Percentiles rank a stretch among this genome's conserved stretches.
phyloP scores from a whole-genome alignment of 2,797 vertebrate species.

The Benthosema pterotum region DNA sequence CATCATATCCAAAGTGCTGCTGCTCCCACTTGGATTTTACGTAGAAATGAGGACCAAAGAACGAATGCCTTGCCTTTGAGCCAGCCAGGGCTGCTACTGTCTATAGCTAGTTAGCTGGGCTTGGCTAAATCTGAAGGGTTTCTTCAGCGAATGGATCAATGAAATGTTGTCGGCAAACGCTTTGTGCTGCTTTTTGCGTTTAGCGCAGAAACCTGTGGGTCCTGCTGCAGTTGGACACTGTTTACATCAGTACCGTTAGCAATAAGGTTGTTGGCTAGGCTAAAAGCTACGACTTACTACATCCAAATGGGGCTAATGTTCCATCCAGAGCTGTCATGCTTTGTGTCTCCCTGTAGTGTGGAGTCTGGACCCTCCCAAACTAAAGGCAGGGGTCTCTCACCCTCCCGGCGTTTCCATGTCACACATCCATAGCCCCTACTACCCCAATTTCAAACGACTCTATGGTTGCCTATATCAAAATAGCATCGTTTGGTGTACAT shows the following conservation, averaged over 20 bases:
- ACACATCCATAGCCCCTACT: no score
- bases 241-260: background rate
- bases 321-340: conserved; percentile 53
- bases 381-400: no score
- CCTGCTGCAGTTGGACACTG: background rate
- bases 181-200: background rate
- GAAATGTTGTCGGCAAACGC: background rate
- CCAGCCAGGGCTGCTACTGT: conserved; percentile 44
- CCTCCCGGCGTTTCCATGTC: no score
- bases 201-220: background rate
- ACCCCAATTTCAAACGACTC: no score
- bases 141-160: background rate
- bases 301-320: conserved; percentile 25
- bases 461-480: no score
- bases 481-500: no score
- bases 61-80: conserved; percentile 37
- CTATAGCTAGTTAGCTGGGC: conserved; percentile 53
- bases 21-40: conserved; percentile 34
- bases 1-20: conserved; percentile 22
- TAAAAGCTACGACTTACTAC: conserved; percentile 35
- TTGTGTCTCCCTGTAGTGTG: conserved; percentile 19
- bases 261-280: conserved; percentile 36
- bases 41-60: conserved; percentile 48
- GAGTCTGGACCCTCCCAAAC: no score
- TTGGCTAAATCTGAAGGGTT: conserved; percentile 17